Conservation (phyloP, 2,113 vertebrate species). For the Stigmatopora nigra region DNA sequence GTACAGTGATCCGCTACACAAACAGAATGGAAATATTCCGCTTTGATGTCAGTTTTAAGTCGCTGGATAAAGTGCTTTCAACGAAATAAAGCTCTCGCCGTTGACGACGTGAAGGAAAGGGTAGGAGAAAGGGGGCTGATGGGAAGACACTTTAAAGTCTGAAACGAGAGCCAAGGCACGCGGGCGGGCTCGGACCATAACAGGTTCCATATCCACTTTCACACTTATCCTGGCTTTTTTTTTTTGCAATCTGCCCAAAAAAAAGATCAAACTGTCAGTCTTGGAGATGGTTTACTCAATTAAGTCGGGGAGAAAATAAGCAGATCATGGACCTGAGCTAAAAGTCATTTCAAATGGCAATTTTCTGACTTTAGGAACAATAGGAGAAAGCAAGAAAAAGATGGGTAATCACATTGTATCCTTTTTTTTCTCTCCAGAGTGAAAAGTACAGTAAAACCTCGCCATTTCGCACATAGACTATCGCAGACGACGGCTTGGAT, state of each 20-base stretch:
- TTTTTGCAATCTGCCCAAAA: neutral
- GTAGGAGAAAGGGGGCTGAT: conserved; percentile 3
- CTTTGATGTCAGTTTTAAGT: neutral
- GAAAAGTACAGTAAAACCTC: too few relatives aligned
- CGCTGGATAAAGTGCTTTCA: conserved; percentile 69
- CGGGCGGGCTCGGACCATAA: conserved; percentile 35
- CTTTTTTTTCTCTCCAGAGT: too few relatives aligned
- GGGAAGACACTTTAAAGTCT: conserved; percentile 10
- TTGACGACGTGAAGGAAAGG: conserved; percentile 21
- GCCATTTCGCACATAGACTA: too few relatives aligned
- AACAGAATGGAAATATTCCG: neutral
- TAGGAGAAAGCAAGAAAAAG: too few relatives aligned
- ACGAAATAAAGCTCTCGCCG: conserved; percentile 52
- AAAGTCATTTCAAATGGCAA: too few relatives aligned
- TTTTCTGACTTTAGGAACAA: too few relatives aligned
- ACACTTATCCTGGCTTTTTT: neutral
- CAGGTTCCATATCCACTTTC: neutral
- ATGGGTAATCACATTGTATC: too few relatives aligned
- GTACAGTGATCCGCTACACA: conserved; percentile 49
- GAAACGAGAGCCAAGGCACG: conserved; percentile 56
- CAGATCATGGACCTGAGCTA: too few relatives aligned
- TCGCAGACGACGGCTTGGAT: too few relatives aligned
- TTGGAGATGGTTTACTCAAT: too few relatives aligned
- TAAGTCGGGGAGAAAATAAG: too few relatives aligned
- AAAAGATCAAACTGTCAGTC: too few relatives aligned